These are phyloP conservation scores for Tenthredo mesomela DNA, from an alignment of 2,888 invertebrate genomes.

Conservation along the genomic window DNA sequence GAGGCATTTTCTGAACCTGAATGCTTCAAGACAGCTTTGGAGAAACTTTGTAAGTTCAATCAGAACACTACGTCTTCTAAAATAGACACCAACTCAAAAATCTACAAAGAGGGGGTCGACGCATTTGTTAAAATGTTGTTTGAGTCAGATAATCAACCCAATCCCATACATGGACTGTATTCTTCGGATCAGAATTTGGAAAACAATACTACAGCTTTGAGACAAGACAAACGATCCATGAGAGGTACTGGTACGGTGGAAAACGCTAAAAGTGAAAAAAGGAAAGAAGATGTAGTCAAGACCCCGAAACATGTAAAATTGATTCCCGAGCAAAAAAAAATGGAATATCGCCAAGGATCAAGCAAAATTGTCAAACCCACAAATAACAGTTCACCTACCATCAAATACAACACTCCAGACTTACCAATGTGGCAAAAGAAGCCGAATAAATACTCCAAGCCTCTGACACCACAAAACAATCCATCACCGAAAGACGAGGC, in stretches of 20 bases:
- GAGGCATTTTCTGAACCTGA: slow-evolving; percentile 8
- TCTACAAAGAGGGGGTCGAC: slow-evolving; percentile 7
- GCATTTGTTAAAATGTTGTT: slow-evolving; percentile 19
- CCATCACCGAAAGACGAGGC: neutral
- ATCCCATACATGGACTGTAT: neutral
- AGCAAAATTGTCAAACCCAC: neutral
- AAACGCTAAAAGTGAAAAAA: neutral
- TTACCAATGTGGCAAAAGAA: neutral
- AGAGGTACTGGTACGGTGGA: neutral
- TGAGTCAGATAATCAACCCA: neutral
- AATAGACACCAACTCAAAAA: slow-evolving; percentile 24
- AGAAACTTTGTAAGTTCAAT: slow-evolving; percentile 11
- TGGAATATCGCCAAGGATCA: neutral
- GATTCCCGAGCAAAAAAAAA: neutral
- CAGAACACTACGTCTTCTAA: slow-evolving; percentile 18
- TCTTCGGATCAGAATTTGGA: neutral
- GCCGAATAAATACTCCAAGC: neutral
- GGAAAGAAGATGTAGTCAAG: neutral
- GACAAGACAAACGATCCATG: neutral
- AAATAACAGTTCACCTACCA: neutral
- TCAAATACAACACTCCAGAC: neutral
- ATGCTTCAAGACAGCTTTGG: slow-evolving; percentile 10
- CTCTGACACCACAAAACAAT: neutral
- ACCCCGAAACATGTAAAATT: neutral
- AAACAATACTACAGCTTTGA: neutral